Conservation (phyloP, 2,888 invertebrate genomes). For the Carcina quercana region DNA sequence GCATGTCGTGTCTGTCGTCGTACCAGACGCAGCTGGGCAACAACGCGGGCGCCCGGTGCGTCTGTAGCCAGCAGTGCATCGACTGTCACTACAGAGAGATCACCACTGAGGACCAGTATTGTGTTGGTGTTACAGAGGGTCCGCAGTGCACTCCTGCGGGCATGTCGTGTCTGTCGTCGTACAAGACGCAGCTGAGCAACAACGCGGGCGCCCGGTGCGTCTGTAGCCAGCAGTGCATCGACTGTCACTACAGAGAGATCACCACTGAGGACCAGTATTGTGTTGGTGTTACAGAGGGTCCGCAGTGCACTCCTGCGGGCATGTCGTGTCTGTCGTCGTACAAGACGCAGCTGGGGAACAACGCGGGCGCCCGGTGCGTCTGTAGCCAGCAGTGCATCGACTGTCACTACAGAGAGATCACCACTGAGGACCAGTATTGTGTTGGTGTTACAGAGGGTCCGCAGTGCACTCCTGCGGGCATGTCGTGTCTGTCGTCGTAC, state of each 20-base stretch:
- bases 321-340: conserved; percentile 65
- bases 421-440: conserved; percentile 31
- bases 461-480: conserved; percentile 62
- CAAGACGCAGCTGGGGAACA: conserved; percentile 36
- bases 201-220: conserved; percentile 31
- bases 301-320: conserved; percentile 62
- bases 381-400: conserved; percentile 52
- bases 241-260: conserved; percentile 42
- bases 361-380: conserved; percentile 29
- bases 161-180: conserved; percentile 63
- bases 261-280: conserved; percentile 30
- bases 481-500: conserved; percentile 63
- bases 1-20: conserved; percentile 67
- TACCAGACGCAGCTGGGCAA: conserved; percentile 39
- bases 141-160: conserved; percentile 64
- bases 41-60: conserved; percentile 31
- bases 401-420: conserved; percentile 39
- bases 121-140: no score
- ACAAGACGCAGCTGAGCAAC: conserved; percentile 38
- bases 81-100: conserved; percentile 45
- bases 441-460: no score
- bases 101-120: conserved; percentile 27
- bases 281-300: no score
- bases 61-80: conserved; percentile 47
- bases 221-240: conserved; percentile 49